phyloP scores from a whole-genome alignment of 2,113 vertebrate species.

The Heterotis niloticus region DNA sequence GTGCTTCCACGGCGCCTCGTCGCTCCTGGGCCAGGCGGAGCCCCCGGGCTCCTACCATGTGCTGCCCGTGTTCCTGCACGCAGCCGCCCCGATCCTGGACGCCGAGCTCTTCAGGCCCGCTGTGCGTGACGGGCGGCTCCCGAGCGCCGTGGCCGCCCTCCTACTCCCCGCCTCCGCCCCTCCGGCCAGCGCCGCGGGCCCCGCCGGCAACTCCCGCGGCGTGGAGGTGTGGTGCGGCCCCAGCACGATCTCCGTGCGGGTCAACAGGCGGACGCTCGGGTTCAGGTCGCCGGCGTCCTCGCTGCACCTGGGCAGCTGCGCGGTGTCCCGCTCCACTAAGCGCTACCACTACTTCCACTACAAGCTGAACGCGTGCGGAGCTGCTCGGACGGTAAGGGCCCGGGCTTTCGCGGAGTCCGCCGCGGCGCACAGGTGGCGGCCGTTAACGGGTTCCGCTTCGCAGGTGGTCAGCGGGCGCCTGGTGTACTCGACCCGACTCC shows the following conservation, averaged over 20 bases:
- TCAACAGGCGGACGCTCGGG: conserved; percentile 27
- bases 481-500: conserved; percentile 45
- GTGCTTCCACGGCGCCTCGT: neutral
- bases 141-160: conserved; percentile 18
- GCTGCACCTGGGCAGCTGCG: conserved; percentile 39
- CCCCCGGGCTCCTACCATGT: conserved; percentile 16
- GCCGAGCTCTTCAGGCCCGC: conserved; percentile 30
- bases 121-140: conserved; percentile 7
- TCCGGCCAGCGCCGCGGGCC: neutral
- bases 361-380: conserved; percentile 27
- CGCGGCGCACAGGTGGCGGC: neutral
- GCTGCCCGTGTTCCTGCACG: conserved; percentile 41
- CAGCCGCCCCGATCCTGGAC: neutral
- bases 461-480: conserved; percentile 52
- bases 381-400: conserved; percentile 27
- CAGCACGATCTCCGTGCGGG: conserved; percentile 34
- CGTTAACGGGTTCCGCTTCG: neutral
- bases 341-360: conserved; percentile 35
- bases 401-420: neutral
- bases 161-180: conserved; percentile 24
- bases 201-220: conserved; percentile 20
- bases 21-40: neutral
- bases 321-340: conserved; percentile 6
- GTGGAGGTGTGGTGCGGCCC: conserved; percentile 43
- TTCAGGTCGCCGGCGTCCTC: neutral